phyloP scores from a whole-genome alignment of 2,888 invertebrate genomes.

The Pseudococcus longispinus region DNA sequence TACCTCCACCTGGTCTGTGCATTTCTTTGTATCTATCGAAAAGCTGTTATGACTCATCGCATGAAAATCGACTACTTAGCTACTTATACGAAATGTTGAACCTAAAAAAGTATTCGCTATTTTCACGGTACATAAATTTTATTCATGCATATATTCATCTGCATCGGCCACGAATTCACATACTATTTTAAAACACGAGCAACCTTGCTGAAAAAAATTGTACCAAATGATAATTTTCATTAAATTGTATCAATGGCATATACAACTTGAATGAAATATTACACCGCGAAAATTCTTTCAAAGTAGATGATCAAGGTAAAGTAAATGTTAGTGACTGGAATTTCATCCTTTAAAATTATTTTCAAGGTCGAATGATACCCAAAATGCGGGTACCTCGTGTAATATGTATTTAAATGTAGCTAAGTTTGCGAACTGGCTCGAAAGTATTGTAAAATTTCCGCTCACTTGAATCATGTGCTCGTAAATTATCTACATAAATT shows the following conservation, averaged over 20 bases:
- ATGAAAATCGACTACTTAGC: not conserved
- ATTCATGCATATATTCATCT: not conserved
- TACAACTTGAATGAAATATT: not conserved
- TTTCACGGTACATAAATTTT: not conserved
- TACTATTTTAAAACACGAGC: not conserved
- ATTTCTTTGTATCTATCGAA: not conserved
- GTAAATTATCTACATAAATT: not conserved
- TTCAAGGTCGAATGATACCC: constrained; percentile 40
- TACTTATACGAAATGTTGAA: not conserved
- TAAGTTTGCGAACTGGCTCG: not conserved
- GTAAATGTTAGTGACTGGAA: constrained; percentile 51
- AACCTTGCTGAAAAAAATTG: not conserved
- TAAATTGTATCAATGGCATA: not conserved
- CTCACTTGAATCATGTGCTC: not conserved
- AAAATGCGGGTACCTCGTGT: not conserved
- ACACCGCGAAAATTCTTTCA: not conserved
- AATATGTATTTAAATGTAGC: not conserved
- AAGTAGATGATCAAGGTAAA: constrained; percentile 51
- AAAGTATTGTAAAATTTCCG: not conserved
- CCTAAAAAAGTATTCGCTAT: not conserved
- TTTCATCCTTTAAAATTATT: constrained; percentile 43
- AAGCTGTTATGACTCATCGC: not conserved
- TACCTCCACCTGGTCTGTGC: not conserved
- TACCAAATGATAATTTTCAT: not conserved
- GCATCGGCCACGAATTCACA: not conserved